phyloP scores from a whole-genome alignment of 1,140 invertebrate species.

The Anoplolepis gracilipes region DNA sequence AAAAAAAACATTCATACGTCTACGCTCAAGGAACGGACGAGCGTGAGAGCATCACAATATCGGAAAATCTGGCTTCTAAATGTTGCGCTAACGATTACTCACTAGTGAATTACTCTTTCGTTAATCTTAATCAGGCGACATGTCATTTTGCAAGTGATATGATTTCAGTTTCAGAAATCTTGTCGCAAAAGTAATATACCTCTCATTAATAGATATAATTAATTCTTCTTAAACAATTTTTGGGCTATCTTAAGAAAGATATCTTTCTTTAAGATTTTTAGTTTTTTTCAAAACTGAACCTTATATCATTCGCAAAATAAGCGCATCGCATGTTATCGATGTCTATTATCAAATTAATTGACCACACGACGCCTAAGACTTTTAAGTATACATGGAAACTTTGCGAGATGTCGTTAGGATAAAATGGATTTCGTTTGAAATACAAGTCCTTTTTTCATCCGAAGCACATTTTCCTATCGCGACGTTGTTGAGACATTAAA shows the following conservation, averaged over 20 bases:
- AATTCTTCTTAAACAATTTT: background rate
- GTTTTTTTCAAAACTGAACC: background rate
- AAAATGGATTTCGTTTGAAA: background rate
- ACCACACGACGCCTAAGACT: background rate
- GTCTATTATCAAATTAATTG: constrained; percentile 1
- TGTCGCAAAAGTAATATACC: background rate
- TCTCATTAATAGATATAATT: background rate
- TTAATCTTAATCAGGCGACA: background rate
- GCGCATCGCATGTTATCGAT: background rate
- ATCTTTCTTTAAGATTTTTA: background rate
- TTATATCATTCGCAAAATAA: background rate
- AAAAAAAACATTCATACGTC: background rate
- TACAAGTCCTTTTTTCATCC: background rate
- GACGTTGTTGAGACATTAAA: background rate
- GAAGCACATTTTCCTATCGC: background rate
- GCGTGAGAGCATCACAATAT: background rate
- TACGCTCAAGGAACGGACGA: background rate
- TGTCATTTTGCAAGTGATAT: background rate
- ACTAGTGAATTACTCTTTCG: background rate
- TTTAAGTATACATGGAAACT: constrained; percentile 23
- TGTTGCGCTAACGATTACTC: background rate
- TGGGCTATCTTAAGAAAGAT: too few relatives aligned
- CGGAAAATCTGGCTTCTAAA: constrained; percentile 14
- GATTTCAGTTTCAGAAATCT: background rate
- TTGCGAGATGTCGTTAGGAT: background rate